phyloP scores from a whole-genome alignment of 2,113 vertebrate genomes.

The Antechinus stuartii region DNA sequence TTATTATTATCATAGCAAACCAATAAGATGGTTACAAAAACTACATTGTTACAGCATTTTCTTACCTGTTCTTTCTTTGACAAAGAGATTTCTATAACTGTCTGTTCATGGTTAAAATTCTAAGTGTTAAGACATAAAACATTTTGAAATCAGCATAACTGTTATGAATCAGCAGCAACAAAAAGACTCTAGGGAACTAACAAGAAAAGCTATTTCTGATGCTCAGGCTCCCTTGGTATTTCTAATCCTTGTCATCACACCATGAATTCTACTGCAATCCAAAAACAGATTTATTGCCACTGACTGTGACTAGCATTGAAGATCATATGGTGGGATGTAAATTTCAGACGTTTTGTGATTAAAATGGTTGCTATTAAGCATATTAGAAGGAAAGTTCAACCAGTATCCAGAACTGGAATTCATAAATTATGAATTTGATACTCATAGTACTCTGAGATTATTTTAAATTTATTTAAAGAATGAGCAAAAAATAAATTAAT shows the following conservation, averaged over 20 bases:
- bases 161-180: slow-evolving; percentile 11
- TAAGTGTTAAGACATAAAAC: background rate
- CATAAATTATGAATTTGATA: slow-evolving; percentile 4
- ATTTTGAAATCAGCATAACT: background rate
- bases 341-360: slow-evolving; percentile 2
- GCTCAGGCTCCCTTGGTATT: background rate
- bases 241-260: slow-evolving; percentile 19
- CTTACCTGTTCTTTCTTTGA: background rate
- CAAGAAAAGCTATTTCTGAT: slow-evolving; percentile 6
- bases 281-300: background rate
- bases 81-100: background rate
- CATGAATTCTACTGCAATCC: background rate
- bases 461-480: background rate
- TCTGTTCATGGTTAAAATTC: background rate
- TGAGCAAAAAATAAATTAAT: background rate
- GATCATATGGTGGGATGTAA: background rate
- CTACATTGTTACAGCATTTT: background rate
- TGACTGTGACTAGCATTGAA: background rate
- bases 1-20: background rate
- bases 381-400: background rate
- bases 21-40: background rate
- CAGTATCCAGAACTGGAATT: background rate
- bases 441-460: background rate
- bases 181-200: background rate
- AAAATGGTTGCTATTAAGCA: background rate